Base-by-base conservation (phyloP, 2,888 invertebrate genomes). In the Drosophila bunnanda region DNA sequence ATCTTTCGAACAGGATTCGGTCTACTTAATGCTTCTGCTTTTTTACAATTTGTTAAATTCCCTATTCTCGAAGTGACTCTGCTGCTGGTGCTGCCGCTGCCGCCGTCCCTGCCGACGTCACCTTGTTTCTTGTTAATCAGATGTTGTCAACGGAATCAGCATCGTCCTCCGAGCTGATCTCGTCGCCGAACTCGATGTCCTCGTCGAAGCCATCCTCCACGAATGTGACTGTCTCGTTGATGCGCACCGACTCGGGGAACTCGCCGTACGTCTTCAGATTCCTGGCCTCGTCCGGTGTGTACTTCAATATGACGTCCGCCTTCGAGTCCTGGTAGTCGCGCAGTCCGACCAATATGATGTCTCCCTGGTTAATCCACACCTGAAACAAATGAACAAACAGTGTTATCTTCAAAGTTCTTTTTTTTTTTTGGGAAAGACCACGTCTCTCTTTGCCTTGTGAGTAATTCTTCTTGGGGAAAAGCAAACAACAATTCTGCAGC, bases 221-320 rank as follows among this genome's bases (percentile, higher is more conserved):
- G 92, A 98, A 98, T 76, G 97, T 98, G 89, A 97, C 97, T 79
- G 97, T 98, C 92, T 98, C 98, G 93, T 98, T 98, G 94, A 99
- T 98, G 93, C 98, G 97, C 83, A 98, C 98, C 90, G 97, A 97
- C 94, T 99, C 99, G 69, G 99, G 99, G 93, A 99, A 97, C 94
- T 99, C 98, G 90, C 99, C 99, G 90, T 99, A 99, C 41, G 98
- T 98, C 94, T 99, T 99, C 92, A 99, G 94, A 94, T 99, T 99
- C 92, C 99, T 95, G 53, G 99, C 99, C 93, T 99, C 99, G 92
- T 99, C 99, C 32, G 99, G 97, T 77, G 99, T 99, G 92, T 99
- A 99, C 93, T 99, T 99, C 84, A 99, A 94, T 90, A 99, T 99
- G 78, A 99, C 99, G 93, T 99, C 99, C 69, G 99, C 99, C 93